These are phyloP conservation scores for Habroteleia sp. DNA, from an alignment of 2,888 invertebrate genomes.

Conservation along the genomic window DNA sequence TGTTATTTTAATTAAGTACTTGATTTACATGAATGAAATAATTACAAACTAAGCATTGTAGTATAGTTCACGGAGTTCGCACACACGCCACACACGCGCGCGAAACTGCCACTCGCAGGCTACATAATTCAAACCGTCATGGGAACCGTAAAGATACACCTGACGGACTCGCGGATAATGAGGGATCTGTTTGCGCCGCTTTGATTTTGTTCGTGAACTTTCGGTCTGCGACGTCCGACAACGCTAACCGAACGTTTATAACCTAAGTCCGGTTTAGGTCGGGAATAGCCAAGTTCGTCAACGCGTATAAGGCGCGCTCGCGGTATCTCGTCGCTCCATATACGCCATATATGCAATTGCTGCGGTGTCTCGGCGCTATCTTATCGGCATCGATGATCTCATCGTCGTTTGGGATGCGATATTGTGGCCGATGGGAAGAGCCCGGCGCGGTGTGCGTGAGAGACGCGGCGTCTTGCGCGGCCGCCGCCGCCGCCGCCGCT, in stretches of 20 bases:
- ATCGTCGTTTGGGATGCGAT: conserved; percentile 67
- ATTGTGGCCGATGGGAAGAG: conserved; percentile 32
- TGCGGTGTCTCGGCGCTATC: conserved; percentile 66
- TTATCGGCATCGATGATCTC: conserved; percentile 72
- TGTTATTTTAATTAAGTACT: too few species aligned
- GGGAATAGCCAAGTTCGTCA: conserved; percentile 56
- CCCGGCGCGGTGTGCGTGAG: conserved; percentile 55
- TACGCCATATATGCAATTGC: conserved; percentile 65
- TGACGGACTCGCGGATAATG: conserved; percentile 5
- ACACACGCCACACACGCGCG: too few species aligned
- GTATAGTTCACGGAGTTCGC: too few species aligned
- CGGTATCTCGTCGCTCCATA: conserved; percentile 61
- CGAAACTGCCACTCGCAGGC: too few species aligned
- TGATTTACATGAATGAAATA: too few species aligned
- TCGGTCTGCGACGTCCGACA: conserved; percentile 29
- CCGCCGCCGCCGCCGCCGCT: conserved; percentile 26
- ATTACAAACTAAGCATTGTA: too few species aligned
- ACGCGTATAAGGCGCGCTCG: conserved; percentile 62
- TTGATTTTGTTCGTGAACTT: conserved; percentile 34
- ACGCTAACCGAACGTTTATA: conserved; percentile 43
- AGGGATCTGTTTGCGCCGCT: conserved; percentile 4
- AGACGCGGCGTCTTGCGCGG: conserved; percentile 45
- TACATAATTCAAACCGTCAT: too few species aligned
- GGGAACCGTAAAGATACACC: not conserved
- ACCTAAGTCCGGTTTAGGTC: conserved; percentile 59